Evolutionary conservation across 2,888 invertebrate species (phyloP), one percentile per base, ranked within the genome.

Genomic region (Drosophila stalkeri): DNA sequence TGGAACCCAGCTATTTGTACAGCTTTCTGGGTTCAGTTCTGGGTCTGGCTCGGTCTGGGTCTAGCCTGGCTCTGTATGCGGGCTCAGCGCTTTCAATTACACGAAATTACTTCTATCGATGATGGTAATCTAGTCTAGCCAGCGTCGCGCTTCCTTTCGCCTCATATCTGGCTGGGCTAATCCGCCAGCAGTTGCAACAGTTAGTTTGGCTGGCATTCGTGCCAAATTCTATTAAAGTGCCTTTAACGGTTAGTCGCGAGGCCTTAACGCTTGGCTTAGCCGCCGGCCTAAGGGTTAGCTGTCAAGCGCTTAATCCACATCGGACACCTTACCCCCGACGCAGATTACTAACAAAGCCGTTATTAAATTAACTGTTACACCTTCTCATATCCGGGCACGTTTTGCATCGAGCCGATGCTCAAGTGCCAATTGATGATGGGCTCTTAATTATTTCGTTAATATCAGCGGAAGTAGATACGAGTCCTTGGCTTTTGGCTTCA

Each of bases 181-280:
- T 80, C 80, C 68, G 33, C 59, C 59, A 49, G 20, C 41, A 39
- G 12, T 46, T 20, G 39, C 49, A 49, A 49, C 49, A 49, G 49
- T 67, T 66, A 52, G 46, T 14, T 61, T 12, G 3, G 54, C 12
- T 41, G 49, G 51, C 55, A 49, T 83, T 80, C 86, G 86, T 88
- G 88, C 80, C 86, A 64, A 78, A 80, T 86, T 88, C 76, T 75
- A 86, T 86, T 86, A 88, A 77, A 8, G 39, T 55, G 59, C 52
- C 62, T 52, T 60, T 9, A 16, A 39, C 47, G 37, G 31, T 65
- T 41, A 49, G 55, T 23, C 60, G 60, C 56, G 60, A 51, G 64
- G 57, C 77, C 59, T 89, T 74, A 85, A 85, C 87, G 77, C 81
- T 79, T 87, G 83, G 87, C 77, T 85, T 86, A 83, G 71, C 67